phyloP scores from a whole-genome alignment of 2,797 vertebrate genomes.

The Amblyopsis hoosieri region DNA sequence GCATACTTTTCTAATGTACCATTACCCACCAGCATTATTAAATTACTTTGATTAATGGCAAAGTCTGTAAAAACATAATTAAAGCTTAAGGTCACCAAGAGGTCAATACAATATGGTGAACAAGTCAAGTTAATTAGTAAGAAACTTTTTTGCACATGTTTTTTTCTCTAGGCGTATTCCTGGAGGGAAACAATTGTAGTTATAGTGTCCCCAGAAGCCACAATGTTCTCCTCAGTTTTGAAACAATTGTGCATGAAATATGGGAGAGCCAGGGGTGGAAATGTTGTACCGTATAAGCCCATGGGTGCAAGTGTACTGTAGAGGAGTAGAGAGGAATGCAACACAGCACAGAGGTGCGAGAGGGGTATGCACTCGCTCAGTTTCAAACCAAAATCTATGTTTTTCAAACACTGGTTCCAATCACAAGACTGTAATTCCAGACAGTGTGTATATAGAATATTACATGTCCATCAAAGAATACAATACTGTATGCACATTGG shows the following conservation, averaged over 20 bases:
- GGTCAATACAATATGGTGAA: conserved; percentile 20
- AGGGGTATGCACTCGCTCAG: too few species aligned
- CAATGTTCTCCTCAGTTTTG: conserved; percentile 14
- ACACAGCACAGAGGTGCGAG: neutral
- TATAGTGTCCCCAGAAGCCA: neutral
- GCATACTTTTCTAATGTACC: conserved; percentile 14
- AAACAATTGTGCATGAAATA: too few species aligned
- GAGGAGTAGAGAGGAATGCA: neutral
- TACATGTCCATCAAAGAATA: neutral
- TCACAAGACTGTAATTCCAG: neutral
- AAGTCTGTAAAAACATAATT: conserved; percentile 39
- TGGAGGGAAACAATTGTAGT: too few species aligned
- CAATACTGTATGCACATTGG: neutral
- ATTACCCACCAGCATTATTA: conserved; percentile 46
- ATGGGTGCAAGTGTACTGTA: too few species aligned
- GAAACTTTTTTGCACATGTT: too few species aligned
- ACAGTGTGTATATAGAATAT: neutral
- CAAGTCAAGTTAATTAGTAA: too few species aligned
- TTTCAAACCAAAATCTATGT: too few species aligned
- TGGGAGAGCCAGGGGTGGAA: too few species aligned
- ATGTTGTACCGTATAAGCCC: too few species aligned
- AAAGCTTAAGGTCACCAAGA: conserved; percentile 36
- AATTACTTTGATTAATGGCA: conserved; percentile 56
- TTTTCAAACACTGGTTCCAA: too few species aligned
- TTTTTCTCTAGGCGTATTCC: too few species aligned